Percentiles rank a stretch among this genome's conserved stretches.
phyloP scores from a whole-genome alignment of 1,140 invertebrate genomes.

The Drosophila tani region DNA sequence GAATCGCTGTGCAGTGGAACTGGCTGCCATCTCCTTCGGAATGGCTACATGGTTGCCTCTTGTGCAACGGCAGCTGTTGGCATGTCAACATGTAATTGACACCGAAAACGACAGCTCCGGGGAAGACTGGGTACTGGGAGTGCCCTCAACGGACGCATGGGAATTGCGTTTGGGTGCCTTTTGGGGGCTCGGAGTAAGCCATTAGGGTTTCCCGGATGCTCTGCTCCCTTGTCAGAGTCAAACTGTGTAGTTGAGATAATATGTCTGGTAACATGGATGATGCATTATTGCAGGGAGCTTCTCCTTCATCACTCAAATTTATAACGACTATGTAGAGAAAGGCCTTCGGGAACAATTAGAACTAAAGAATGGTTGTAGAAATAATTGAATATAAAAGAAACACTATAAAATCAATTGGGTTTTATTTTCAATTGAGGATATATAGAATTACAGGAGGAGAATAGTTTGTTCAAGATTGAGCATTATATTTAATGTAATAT shows the following conservation, averaged over 20 bases:
- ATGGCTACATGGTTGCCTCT: conserved; percentile 17
- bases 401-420: too few relatives aligned
- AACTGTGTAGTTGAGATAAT: conserved; percentile 31
- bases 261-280: conserved; percentile 23
- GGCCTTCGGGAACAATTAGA: not conserved
- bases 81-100: conserved; percentile 59
- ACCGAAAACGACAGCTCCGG: conserved; percentile 44
- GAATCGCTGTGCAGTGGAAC: conserved; percentile 1
- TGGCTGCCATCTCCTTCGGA: not conserved
- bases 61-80: conserved; percentile 31
- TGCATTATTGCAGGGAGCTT: conserved; percentile 3
- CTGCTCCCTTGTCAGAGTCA: conserved; percentile 17
- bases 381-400: too few relatives aligned
- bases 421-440: not conserved
- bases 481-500: not conserved
- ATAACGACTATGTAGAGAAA: not conserved
- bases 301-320: not conserved
- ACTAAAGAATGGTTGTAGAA: too few relatives aligned
- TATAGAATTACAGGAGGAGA: too few relatives aligned
- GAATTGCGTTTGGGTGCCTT: not conserved
- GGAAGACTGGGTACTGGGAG: conserved; percentile 1
- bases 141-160: conserved; percentile 16
- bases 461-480: too few relatives aligned
- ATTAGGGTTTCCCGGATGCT: conserved; percentile 29
- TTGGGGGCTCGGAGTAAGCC: conserved; percentile 8